phyloP scores from a whole-genome alignment of 1,140 invertebrate species.

The Drosophila kurseongensis region DNA sequence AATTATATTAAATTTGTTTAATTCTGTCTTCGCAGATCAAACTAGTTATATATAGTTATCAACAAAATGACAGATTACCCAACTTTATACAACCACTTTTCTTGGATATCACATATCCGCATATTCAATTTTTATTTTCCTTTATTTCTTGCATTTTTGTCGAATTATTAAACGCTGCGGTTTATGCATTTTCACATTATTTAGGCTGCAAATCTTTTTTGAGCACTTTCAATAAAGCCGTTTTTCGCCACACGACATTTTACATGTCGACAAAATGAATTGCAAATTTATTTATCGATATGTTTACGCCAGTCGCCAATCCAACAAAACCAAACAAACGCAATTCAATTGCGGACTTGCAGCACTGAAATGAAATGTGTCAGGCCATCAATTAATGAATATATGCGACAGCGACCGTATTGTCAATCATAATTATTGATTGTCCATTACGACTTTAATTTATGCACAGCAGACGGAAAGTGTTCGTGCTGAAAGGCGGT shows the following conservation, averaged over 20 bases:
- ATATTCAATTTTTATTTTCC: too few relatives aligned
- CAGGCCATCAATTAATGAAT: conserved; percentile 52
- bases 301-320: conserved; percentile 3
- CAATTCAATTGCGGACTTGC: conserved; percentile 31
- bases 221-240: not conserved
- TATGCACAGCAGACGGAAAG: conserved; percentile 51
- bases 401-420: conserved; percentile 37
- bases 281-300: conserved; percentile 17
- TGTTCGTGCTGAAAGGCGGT: conserved; percentile 77
- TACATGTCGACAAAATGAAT: conserved; percentile 8
- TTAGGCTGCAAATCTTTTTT: conserved; percentile 19
- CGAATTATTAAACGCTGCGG: not conserved
- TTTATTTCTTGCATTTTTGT: not conserved
- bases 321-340: conserved; percentile 32
- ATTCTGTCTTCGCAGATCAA: too few relatives aligned
- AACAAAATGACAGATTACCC: too few relatives aligned
- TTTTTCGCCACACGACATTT: conserved; percentile 6
- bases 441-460: conserved; percentile 72
- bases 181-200: conserved; percentile 7
- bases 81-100: too few relatives aligned
- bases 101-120: too few relatives aligned
- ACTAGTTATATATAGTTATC: too few relatives aligned
- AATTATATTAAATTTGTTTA: too few relatives aligned
- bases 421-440: conserved; percentile 82
- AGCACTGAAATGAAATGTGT: conserved; percentile 36